Conservation (phyloP, 2,797 vertebrate species). For the Gadopsis bispinosus region DNA sequence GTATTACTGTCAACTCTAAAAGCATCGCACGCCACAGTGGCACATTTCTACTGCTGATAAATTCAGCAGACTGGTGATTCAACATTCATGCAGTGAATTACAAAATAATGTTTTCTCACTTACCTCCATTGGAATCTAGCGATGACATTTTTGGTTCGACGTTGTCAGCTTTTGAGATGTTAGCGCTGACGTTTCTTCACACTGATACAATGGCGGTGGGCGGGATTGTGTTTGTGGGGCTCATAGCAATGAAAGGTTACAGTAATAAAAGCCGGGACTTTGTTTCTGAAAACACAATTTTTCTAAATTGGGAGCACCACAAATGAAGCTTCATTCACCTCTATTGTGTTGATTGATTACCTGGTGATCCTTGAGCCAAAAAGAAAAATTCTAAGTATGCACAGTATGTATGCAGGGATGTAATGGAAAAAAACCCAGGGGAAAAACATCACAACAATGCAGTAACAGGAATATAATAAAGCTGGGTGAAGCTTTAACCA, state of each 20-base stretch:
- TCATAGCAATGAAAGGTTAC: not conserved
- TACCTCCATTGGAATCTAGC: not conserved
- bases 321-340: no score
- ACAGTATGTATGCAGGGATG: no score
- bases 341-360: no score
- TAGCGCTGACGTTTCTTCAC: not conserved
- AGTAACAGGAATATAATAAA: conserved; percentile 25
- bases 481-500: conserved; percentile 8
- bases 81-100: not conserved
- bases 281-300: no score
- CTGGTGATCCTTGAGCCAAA: no score
- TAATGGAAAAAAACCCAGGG: not conserved
- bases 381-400: no score
- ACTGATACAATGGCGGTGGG: not conserved
- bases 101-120: not conserved
- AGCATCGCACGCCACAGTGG: no score
- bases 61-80: not conserved
- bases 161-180: not conserved
- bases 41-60: not conserved
- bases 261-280: not conserved
- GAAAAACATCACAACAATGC: not conserved
- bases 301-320: no score
- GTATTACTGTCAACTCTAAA: not conserved
- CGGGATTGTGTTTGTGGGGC: not conserved
- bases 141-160: not conserved